Evolutionary conservation across 1,140 invertebrate species (phyloP), one percentile per base, ranked within the genome.

Genomic region (Drosophila neocordata): DNA sequence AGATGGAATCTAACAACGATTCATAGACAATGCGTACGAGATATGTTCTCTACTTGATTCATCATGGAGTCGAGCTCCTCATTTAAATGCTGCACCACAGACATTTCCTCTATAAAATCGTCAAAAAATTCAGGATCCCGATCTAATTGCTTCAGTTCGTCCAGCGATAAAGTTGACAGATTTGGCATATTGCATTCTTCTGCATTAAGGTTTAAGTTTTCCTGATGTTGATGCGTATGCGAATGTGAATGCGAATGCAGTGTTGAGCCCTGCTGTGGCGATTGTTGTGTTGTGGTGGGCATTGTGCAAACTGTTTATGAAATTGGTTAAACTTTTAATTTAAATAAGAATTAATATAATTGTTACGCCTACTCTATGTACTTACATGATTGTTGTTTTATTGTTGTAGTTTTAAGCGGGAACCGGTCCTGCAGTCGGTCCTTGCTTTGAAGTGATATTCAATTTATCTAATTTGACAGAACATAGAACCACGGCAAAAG

Each of bases 31-130:
- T 35, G 37, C 65, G 38, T 92, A 95, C 95, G 93, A 31, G 96
- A 95, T 87, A 95, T 93, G 79, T 94, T 93, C 91, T 96, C 95
- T 58, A 96, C 95, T 89, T 93, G 93, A 79, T 93, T 92, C 90
- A 96, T 96, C 60, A 95, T 91, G 67, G 95, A 94, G 82, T 96
- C 95, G 1, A 96, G 93, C 51, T 94, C 93, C 62, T 93, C 89
- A 73, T 96, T 95, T 48, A 96, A 92, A 80, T 95, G 94, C 74
- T 94, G 93, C 13, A 95, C 90, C 73, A 94, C 92, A 9, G 94
- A 94, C 87, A 95, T 93, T 69, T 94, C 94, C 80, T 95, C 94
- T 41, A 96, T 90, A 73, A 96, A 94, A 79, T 96, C 95, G 68
- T 95, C 94, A 80, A 95, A 92, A 64, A 93, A 92, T 58, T 96